Conservation (phyloP, 1,140 invertebrate species). For the Bradynema listronoti region DNA sequence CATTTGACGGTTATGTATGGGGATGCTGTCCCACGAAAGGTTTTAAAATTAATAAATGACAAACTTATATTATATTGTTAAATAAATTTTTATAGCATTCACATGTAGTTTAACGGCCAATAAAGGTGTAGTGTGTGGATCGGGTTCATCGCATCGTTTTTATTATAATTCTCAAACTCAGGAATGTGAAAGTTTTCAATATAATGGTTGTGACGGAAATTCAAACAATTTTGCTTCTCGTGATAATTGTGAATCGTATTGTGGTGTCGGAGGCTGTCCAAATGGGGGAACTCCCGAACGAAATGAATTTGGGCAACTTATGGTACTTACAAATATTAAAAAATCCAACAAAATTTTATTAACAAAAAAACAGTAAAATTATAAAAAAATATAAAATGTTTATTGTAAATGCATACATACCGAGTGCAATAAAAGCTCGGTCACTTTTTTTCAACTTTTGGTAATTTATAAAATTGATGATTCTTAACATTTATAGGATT, state of each 20-base stretch:
- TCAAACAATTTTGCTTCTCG: constrained; percentile 55
- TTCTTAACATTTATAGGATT: no score
- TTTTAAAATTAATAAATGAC: constrained; percentile 16
- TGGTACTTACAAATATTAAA: no score
- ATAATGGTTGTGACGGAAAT: constrained; percentile 50
- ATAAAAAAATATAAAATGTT: no score
- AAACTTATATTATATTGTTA: no score
- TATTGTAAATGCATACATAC: no score
- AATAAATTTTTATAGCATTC: constrained; percentile 48
- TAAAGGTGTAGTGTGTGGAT: constrained; percentile 55
- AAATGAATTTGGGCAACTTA: constrained; percentile 56
- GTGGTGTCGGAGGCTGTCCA: constrained; percentile 55
- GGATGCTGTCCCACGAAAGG: constrained; percentile 56
- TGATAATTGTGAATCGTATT: constrained; percentile 50
- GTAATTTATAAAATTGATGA: no score
- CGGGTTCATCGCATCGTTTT: constrained; percentile 56
- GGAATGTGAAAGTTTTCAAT: constrained; percentile 55
- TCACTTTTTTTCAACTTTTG: no score
- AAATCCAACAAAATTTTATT: no score
- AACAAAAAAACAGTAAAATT: no score
- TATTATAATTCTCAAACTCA: constrained; percentile 57
- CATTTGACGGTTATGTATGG: constrained; percentile 57
- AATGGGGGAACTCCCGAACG: constrained; percentile 56
- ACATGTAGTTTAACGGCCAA: constrained; percentile 54
- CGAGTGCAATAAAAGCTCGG: no score